These are phyloP conservation scores for Geophilus truncorum DNA, from an alignment of 2,888 invertebrate species.

Conservation along the genomic window DNA sequence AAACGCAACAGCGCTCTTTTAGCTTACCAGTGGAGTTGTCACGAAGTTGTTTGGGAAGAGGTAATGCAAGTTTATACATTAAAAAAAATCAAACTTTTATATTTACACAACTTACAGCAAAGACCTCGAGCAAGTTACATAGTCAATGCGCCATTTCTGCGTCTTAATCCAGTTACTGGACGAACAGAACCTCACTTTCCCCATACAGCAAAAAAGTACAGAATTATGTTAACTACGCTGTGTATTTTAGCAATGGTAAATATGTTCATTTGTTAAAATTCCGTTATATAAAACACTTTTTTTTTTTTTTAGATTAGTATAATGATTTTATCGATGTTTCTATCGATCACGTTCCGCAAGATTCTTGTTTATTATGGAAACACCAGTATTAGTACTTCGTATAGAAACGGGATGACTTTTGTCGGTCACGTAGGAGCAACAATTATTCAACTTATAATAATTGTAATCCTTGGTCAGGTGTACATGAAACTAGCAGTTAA, in stretches of 20 bases:
- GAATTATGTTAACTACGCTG: background rate
- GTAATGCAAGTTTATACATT: no score
- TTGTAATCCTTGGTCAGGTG: background rate
- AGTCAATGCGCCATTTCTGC: background rate
- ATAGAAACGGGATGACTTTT: background rate
- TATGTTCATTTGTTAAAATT: no score
- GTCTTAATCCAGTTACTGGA: conserved; percentile 8
- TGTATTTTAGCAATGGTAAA: background rate
- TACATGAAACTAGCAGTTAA: background rate
- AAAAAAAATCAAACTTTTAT: no score
- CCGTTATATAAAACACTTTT: no score
- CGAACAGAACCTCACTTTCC: conserved; percentile 5
- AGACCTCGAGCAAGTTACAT: background rate
- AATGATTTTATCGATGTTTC: background rate
- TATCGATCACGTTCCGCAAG: background rate
- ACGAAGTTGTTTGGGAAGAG: background rate
- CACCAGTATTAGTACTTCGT: background rate
- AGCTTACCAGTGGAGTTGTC: background rate
- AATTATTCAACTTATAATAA: background rate
- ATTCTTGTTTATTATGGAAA: background rate
- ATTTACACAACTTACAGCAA: no score
- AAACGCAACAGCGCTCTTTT: background rate
- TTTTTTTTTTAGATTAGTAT: background rate
- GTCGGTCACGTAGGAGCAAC: background rate
- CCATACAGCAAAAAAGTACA: background rate